phyloP scores from a whole-genome alignment of 2,888 invertebrate genomes.

The Steinernema scapterisci region DNA sequence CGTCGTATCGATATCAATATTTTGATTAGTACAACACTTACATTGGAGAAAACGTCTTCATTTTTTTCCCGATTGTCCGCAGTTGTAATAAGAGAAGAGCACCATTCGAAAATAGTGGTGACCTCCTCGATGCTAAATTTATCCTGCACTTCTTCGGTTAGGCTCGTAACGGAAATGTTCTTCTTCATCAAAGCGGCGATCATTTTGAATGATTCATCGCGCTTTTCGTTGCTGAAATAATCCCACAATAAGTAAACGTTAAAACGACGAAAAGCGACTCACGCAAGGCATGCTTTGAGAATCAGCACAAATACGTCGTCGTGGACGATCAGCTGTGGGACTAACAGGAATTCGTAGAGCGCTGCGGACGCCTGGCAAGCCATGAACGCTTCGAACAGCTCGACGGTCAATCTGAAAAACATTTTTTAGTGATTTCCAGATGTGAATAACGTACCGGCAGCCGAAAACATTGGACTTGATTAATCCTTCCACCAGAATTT shows the following conservation, averaged over 20 bases:
- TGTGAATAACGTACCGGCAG: not conserved
- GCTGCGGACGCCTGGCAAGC: not conserved
- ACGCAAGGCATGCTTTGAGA: not conserved
- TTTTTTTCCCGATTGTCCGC: not conserved
- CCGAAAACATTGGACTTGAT: not conserved
- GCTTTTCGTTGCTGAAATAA: not conserved
- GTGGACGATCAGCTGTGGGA: not conserved
- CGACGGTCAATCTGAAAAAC: not conserved
- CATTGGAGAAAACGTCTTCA: not conserved
- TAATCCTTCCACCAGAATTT: not conserved
- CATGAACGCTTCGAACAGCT: not conserved
- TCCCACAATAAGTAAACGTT: not conserved
- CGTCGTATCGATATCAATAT: no score
- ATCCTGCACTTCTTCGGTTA: not conserved
- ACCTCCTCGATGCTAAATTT: constrained; percentile 13
- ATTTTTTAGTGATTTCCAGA: not conserved
- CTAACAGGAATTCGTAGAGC: not conserved
- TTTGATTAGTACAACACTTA: not conserved
- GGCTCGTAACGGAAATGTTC: not conserved
- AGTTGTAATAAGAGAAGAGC: not conserved
- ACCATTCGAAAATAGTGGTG: not conserved
- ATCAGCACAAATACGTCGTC: not conserved
- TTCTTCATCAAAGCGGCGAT: constrained; percentile 3
- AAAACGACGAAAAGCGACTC: not conserved
- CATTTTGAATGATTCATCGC: not conserved